Conservation (phyloP, 2,888 invertebrate species). For the Callinectes sapidus region DNA sequence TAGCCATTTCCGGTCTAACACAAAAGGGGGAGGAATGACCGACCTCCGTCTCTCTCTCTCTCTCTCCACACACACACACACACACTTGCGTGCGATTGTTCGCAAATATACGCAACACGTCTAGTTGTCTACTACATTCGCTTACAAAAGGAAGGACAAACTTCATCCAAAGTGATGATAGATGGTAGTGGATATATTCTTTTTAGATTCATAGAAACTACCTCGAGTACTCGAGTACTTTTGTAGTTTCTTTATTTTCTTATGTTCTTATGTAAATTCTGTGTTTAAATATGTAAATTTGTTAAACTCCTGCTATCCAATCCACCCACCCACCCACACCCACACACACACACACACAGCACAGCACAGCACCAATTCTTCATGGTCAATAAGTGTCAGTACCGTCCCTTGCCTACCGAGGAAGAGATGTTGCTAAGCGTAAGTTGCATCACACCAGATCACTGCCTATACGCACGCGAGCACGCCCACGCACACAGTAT, state of each 20-base stretch:
- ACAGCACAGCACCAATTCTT: background rate
- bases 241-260: no score
- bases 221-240: no score
- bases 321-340: no score
- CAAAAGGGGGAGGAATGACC: constrained; percentile 26
- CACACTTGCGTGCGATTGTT: background rate
- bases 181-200: no score
- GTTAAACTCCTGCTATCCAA: no score
- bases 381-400: background rate
- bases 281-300: background rate
- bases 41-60: background rate
- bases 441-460: background rate
- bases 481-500: background rate
- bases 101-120: background rate
- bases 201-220: no score
- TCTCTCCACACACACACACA: background rate
- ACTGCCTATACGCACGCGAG: background rate
- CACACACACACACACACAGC: background rate
- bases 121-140: background rate
- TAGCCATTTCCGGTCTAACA: background rate
- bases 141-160: background rate
- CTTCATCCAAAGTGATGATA: background rate
- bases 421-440: background rate
- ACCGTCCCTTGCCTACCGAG: background rate
- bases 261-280: no score